Evolutionary conservation across 1,140 invertebrate genomes (phyloP).

Genomic region (Aphaenogaster ashmeadi): DNA sequence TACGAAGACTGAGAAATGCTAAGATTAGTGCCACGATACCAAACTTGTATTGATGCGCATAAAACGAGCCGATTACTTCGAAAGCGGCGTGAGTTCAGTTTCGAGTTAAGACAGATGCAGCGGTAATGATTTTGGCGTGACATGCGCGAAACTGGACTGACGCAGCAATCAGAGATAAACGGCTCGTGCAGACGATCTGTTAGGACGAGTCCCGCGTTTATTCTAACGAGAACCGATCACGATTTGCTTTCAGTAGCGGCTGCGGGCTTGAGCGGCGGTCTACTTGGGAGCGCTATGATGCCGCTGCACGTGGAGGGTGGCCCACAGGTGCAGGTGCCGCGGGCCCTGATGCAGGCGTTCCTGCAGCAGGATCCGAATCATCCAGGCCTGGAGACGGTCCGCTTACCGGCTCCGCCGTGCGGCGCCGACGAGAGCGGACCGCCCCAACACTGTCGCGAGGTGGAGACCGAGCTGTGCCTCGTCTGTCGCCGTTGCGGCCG

Average conservation of each 20-base stretch:
- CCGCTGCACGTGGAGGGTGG: constrained; percentile 86
- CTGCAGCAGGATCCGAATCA: constrained; percentile 90
- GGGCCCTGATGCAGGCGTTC: constrained; percentile 89
- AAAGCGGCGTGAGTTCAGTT: constrained; percentile 1
- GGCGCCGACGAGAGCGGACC: constrained; percentile 84
- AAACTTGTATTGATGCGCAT: not conserved
- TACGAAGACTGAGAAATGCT: not conserved
- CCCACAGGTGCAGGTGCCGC: constrained; percentile 89
- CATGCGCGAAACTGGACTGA: constrained; percentile 21
- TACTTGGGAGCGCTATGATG: constrained; percentile 80
- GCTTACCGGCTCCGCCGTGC: constrained; percentile 84
- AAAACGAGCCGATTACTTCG: not conserved
- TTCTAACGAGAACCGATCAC: constrained; percentile 49
- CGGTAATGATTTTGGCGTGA: not conserved
- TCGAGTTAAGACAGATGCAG: not conserved
- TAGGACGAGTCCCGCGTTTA: not conserved
- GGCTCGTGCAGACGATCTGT: not conserved
- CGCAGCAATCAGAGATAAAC: not conserved
- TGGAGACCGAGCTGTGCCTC: constrained; percentile 93
- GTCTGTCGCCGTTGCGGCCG: constrained; percentile 95
- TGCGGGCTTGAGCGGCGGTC: constrained; percentile 78
- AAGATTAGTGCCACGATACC: not conserved
- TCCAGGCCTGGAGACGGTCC: constrained; percentile 90
- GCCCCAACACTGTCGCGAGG: constrained; percentile 87
- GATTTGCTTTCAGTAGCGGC: constrained; percentile 84